These are phyloP conservation scores for Zingel zingel DNA, from an alignment of 2,113 vertebrate species.

Conservation along the genomic window DNA sequence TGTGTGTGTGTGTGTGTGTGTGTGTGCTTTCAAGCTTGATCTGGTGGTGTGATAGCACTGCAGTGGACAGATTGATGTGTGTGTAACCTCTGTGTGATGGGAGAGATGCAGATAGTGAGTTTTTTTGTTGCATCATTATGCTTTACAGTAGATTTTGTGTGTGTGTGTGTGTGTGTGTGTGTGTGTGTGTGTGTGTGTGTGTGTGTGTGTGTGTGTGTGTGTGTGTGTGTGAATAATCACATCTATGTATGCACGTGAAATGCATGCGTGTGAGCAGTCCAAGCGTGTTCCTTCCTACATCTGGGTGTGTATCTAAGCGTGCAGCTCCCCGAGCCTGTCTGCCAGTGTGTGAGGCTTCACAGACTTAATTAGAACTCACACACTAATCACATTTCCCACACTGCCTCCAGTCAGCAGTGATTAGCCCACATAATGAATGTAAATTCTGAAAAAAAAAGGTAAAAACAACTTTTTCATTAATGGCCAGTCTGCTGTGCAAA, in stretches of 20 bases:
- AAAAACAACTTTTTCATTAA: constrained; percentile 53
- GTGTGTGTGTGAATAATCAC: neutral
- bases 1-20: constrained; percentile 9
- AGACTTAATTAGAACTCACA: constrained; percentile 82
- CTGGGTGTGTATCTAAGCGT: constrained; percentile 56
- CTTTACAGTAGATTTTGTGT: constrained; percentile 39
- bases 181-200: neutral
- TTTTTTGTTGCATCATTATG: constrained; percentile 48
- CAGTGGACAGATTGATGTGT: constrained; percentile 51
- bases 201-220: neutral
- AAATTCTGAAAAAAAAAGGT: constrained; percentile 48
- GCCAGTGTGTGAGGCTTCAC: constrained; percentile 71
- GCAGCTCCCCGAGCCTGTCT: constrained; percentile 63
- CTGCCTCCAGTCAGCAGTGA: constrained; percentile 69
- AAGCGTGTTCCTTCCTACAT: constrained; percentile 17
- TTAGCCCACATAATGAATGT: constrained; percentile 70
- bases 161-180: constrained; percentile 26
- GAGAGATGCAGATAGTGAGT: constrained; percentile 38
- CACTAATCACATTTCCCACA: constrained; percentile 80
- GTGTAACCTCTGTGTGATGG: neutral
- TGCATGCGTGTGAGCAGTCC: neutral
- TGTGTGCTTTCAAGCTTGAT: constrained; percentile 24
- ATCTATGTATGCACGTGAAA: neutral
- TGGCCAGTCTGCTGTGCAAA: constrained; percentile 43
- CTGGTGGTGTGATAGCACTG: constrained; percentile 60